Evolutionary conservation across 1,140 invertebrate species (phyloP).

Genomic region (Ridgeia piscesae): DNA sequence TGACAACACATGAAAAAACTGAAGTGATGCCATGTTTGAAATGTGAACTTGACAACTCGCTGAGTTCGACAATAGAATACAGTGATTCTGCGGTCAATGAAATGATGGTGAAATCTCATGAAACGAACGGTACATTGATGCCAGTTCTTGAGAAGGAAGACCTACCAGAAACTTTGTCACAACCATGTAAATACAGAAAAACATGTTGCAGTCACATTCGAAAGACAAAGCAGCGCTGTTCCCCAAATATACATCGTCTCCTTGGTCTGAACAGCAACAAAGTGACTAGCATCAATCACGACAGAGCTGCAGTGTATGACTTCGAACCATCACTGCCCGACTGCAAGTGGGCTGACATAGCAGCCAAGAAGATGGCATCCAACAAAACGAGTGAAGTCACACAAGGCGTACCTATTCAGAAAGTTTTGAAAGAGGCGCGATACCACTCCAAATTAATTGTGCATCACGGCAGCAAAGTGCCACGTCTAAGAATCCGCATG

Average conservation of each 20-base stretch:
- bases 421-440: neutral
- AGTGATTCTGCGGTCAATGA: neutral
- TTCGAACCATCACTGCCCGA: neutral
- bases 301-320: neutral
- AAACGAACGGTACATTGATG: neutral
- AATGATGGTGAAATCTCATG: neutral
- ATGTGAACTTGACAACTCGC: neutral
- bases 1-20: neutral
- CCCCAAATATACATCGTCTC: neutral
- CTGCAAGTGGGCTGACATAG: neutral
- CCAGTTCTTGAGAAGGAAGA: neutral
- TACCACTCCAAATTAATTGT: neutral
- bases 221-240: neutral
- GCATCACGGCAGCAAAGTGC: neutral
- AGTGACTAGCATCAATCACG: neutral
- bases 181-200: neutral
- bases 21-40: neutral
- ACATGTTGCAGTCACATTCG: neutral
- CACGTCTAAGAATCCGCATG: neutral
- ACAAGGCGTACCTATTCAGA: neutral
- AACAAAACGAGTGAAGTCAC: neutral
- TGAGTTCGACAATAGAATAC: neutral
- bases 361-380: neutral
- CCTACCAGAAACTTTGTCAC: neutral
- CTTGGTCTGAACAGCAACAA: neutral